A percentile compares a stretch with the other conserved stretches of the same genome.
Evolutionary conservation across 2,888 invertebrate genomes (phyloP).

Genomic region (Lepas anatifera): DNA sequence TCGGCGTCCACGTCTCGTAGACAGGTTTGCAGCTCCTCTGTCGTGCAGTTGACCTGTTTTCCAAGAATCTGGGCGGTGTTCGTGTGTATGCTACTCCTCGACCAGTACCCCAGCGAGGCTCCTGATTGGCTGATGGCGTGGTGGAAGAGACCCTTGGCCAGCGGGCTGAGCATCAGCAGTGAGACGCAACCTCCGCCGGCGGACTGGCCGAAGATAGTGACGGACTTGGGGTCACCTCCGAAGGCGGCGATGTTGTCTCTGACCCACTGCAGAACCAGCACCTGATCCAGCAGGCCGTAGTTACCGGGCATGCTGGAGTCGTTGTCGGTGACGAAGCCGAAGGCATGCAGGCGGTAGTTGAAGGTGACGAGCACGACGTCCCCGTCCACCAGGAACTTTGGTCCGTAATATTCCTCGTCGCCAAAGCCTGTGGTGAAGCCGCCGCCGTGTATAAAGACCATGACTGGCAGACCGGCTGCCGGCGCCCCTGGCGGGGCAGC

Average conservation of each 20-base stretch:
- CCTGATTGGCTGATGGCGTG: slow-evolving; percentile 1
- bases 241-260: slow-evolving; percentile 27
- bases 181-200: slow-evolving; percentile 25
- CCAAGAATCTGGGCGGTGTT: no score
- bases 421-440: slow-evolving; percentile 25
- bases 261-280: slow-evolving; percentile 29
- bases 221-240: slow-evolving; percentile 25
- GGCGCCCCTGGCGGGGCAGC: neutral
- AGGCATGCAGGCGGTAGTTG: slow-evolving; percentile 24
- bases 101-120: neutral
- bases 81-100: no score
- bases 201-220: slow-evolving; percentile 26
- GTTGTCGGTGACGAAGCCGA: slow-evolving; percentile 29
- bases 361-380: slow-evolving; percentile 26
- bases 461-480: slow-evolving; percentile 27
- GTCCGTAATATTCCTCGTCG: neutral
- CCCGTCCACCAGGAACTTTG: neutral
- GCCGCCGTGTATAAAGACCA: slow-evolving; percentile 28
- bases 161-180: slow-evolving; percentile 20
- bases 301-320: no score
- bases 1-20: no score
- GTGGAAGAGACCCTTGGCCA: slow-evolving; percentile 4
- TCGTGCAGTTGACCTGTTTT: no score
- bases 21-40: no score
- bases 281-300: slow-evolving; percentile 32